Evolutionary conservation across 2,888 invertebrate species (phyloP), one percentile per base, ranked within the genome.

Genomic region (Xanthostigma xanthostigma): DNA sequence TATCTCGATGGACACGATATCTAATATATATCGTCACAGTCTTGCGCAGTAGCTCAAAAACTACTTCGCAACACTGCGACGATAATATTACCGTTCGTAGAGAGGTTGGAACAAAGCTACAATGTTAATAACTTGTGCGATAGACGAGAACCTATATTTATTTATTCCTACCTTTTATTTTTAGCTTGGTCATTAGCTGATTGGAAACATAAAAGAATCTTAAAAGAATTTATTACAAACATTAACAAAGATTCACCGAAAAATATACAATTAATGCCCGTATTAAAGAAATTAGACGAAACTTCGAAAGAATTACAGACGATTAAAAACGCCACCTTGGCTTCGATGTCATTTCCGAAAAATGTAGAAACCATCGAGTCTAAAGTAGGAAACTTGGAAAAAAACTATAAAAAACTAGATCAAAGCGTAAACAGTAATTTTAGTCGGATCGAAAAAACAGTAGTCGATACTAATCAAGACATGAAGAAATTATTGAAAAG

Each of bases 171-270:
- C n/a, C 27, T 27, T 27, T 27, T 27, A 27, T 10, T 45, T 45
- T 14, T 37, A 45, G 45, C 45, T 12, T 45, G 38, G 17, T 37
- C 38, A 38, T n/a, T 45, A 9, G 17, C 37, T 13, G 45, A 45
- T 45, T 37, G 17, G 45, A 45, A 38, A 45, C 45, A 45, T 17
- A 36, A 38, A 11, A 13, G 37, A 36, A 12, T 45, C 36, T 27
- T 45, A 8, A 14, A 9, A 37, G 9, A 36, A 17, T 37, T 45
- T 9, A 27, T 45, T 9, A 33, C 17, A 38, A 38, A 45, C 11
- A 11, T 12, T 17, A 45, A 45, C 12, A 12, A 45, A 38, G 27
- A 11, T 9, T 17, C n/a, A 12, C 42, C 42, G 10, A 34, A 42
- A 42, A 42, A 42, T 33, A n/a, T 42, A 12, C 33, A 42, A 42